Evolutionary conservation across 2,888 invertebrate species (phyloP).

Genomic region (Eucriotettix oculatus): DNA sequence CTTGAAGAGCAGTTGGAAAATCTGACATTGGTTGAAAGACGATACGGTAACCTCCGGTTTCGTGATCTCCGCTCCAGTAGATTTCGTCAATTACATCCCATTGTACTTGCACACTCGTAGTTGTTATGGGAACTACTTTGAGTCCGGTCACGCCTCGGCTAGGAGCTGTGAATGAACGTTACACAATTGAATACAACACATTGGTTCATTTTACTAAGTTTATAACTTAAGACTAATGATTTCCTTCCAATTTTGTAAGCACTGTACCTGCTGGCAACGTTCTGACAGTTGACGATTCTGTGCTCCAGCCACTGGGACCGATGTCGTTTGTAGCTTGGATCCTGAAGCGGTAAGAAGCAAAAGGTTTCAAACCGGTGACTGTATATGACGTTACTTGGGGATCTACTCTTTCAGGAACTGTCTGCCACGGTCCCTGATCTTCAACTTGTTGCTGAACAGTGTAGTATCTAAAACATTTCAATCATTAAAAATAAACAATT

Average conservation of each 20-base stretch:
- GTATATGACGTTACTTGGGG: slow-evolving; percentile 77
- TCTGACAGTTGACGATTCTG: slow-evolving; percentile 69
- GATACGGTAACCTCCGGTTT: slow-evolving; percentile 76
- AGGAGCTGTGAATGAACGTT: slow-evolving; percentile 43
- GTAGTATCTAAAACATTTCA: slow-evolving; percentile 47
- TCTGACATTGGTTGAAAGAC: slow-evolving; percentile 79
- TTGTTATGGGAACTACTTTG: slow-evolving; percentile 84
- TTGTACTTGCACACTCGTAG: slow-evolving; percentile 81
- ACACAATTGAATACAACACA: not conserved
- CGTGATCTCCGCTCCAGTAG: slow-evolving; percentile 77
- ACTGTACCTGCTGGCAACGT: slow-evolving; percentile 63
- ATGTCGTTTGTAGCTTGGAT: slow-evolving; percentile 94
- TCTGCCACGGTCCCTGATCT: slow-evolving; percentile 70
- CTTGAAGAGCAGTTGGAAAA: slow-evolving; percentile 70
- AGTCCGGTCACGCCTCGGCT: slow-evolving; percentile 64
- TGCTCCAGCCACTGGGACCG: slow-evolving; percentile 83
- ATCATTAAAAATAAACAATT: too few relatives aligned
- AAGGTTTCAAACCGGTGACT: slow-evolving; percentile 67
- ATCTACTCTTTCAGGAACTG: slow-evolving; percentile 71
- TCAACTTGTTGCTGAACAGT: slow-evolving; percentile 80
- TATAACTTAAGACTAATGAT: not conserved
- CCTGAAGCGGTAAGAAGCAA: slow-evolving; percentile 77
- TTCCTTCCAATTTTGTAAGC: not conserved
- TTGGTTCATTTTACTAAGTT: not conserved
- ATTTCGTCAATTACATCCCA: slow-evolving; percentile 67